Evolutionary conservation across 2,888 invertebrate genomes (phyloP), one percentile per base, ranked within the genome.

Genomic region (Serrognathus titanus): DNA sequence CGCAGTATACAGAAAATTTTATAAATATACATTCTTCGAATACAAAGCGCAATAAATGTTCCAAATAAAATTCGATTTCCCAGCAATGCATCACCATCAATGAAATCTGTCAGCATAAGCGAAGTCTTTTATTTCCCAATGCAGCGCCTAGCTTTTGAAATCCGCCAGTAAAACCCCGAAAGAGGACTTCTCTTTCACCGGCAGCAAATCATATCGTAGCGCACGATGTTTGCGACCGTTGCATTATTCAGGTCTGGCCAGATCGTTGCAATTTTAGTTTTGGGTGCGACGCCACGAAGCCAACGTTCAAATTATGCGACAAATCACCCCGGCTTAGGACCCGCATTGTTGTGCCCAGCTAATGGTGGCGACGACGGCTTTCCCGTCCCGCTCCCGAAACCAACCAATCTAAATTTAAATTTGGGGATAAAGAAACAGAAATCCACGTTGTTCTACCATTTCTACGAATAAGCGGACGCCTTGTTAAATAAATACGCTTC

Each of bases 371-470:
- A n/a, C 39, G n/a, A 11, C 10, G 12, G 16, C 16, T 16, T 16
- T 16, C 16, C 16, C 16, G 16, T 16, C 16, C 16, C 16, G 16
- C 43, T 43, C 16, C 10, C 43, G 13, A 43, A 43, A 43, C 43
- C 43, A 43, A 43, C 43, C 43, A 43, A 43, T 43, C 43, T 43
- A 43, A 43, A 43, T 43, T 43, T 43, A 43, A 43, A 43, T 43
- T 13, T 11, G 16, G 43, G 43, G 43, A 11, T 43, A 43, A 43
- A 43, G 41, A 11, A 11, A 43, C 13, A 4, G 16, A 13, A 11
- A 31, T 31, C 6, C 24, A 31, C 5, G 24, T 31, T 31, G 24
- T 31, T 31, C 24, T 3, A 31, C 24, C 24, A 7, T 31, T 31
- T 31, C 6, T 7, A 7, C 24, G 24, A 31, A 31, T 31, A 31